phyloP scores from a whole-genome alignment of 2,113 vertebrate species.

The Bettongia penicillata region DNA sequence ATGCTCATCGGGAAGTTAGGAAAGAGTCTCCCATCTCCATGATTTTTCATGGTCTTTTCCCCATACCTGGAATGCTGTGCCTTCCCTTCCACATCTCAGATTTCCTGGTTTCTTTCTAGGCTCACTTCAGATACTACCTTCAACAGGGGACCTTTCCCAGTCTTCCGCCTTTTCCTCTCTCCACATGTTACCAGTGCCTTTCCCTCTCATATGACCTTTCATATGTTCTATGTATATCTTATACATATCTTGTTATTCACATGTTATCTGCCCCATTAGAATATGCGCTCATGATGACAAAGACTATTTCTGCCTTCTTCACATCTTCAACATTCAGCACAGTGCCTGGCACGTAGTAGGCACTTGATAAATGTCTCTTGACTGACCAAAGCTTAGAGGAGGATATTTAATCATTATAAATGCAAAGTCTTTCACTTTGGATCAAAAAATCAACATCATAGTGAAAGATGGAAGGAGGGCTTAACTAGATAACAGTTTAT shows the following conservation, averaged over 20 bases:
- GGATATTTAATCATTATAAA: neutral
- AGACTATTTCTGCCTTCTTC: too few relatives aligned
- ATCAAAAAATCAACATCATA: neutral
- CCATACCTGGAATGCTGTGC: neutral
- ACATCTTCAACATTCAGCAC: too few relatives aligned
- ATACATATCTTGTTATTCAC: neutral
- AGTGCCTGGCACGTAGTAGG: neutral
- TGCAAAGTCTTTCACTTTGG: neutral
- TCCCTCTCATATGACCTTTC: neutral
- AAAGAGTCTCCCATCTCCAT: neutral
- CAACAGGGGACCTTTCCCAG: neutral
- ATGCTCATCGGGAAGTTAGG: neutral
- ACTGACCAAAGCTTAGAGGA: neutral
- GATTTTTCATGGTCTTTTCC: neutral
- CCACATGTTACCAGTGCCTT: neutral
- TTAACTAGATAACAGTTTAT: neutral
- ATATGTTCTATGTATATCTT: neutral
- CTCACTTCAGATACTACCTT: neutral
- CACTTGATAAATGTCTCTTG: neutral
- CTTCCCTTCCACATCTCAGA: neutral
- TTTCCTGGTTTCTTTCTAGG: neutral
- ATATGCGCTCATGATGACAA: neutral
- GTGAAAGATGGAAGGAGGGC: neutral
- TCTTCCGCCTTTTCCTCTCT: neutral
- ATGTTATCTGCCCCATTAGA: neutral